Percentiles rank a stretch among this genome's conserved stretches.
Conservation (phyloP, 30 jellyfish, hydroid and myxozoan species). For the Pseudorhiza aurosa region DNA sequence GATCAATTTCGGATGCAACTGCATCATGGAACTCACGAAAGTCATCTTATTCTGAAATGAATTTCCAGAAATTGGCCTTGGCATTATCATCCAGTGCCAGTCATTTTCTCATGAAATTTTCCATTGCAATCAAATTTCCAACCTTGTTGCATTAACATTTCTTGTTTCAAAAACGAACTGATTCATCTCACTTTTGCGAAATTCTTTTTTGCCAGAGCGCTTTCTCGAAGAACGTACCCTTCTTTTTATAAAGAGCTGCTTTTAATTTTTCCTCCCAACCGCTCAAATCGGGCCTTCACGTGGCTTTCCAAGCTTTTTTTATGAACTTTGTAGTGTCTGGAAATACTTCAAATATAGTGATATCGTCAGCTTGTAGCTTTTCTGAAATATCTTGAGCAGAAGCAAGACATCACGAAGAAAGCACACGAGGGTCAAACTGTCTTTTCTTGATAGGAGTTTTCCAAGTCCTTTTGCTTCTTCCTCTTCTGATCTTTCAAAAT, state of each 20-base stretch:
- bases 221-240: conserved; percentile 29
- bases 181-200: conserved; percentile 31
- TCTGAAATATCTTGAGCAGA: conserved; percentile 28
- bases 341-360: conserved; percentile 1
- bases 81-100: no score
- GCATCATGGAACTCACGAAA: conserved; percentile 19
- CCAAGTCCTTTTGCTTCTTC: conserved; percentile 31
- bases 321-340: conserved; percentile 11
- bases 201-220: conserved; percentile 47
- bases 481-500: conserved; percentile 11
- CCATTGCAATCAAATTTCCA: conserved; percentile 15
- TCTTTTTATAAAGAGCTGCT: conserved; percentile 36
- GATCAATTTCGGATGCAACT: conserved; percentile 27
- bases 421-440: conserved; percentile 46
- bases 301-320: conserved; percentile 33
- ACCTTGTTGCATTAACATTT: conserved; percentile 38
- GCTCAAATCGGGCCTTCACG: conserved; percentile 25
- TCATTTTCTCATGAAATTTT: conserved; percentile 15
- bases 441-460: conserved; percentile 48
- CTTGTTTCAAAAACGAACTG: conserved; percentile 44
- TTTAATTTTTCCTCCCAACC: conserved; percentile 2
- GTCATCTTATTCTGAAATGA: conserved; percentile 20
- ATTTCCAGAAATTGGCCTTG: conserved; percentile 11
- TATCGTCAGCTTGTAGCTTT: conserved; percentile 34
- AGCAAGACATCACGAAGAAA: conserved; percentile 33